phyloP scores from a whole-genome alignment of 2,888 invertebrate species.

The Noctua pronuba region DNA sequence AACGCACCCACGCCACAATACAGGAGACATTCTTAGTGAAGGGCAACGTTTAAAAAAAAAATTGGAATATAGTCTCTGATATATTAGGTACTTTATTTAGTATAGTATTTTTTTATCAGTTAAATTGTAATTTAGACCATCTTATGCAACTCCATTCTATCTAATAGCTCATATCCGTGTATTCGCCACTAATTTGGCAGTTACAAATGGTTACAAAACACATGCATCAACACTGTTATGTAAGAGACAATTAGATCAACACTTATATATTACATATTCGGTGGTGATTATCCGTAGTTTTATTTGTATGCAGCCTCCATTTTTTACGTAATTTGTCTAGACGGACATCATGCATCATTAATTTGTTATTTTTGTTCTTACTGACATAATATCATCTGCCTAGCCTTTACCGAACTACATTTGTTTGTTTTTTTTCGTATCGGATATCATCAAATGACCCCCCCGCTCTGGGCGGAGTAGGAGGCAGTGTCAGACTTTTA shows the following conservation, averaged over 20 bases:
- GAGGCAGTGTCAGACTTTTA: too few species aligned
- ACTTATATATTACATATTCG: conserved; percentile 23
- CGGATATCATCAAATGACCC: too few species aligned
- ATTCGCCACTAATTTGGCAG: conserved; percentile 10
- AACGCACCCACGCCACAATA: background rate
- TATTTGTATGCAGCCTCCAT: conserved; percentile 2
- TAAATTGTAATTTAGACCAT: background rate
- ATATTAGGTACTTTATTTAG: background rate
- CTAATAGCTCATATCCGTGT: conserved; percentile 23
- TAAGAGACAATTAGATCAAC: conserved; percentile 14
- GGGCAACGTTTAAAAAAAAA: too few species aligned
- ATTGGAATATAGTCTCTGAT: background rate
- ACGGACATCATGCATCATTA: background rate
- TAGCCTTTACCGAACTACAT: too few species aligned
- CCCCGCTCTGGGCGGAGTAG: too few species aligned
- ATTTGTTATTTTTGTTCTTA: background rate
- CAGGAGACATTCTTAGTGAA: too few species aligned
- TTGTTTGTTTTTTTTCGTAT: too few species aligned
- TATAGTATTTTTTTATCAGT: background rate
- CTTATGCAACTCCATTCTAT: conserved; percentile 33
- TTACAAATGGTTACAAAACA: conserved; percentile 37
- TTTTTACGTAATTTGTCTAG: conserved; percentile 27
- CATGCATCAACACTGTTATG: conserved; percentile 17
- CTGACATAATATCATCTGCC: background rate
- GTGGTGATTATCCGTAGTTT: conserved; percentile 19